These are phyloP conservation scores for Pyrocoelia pectoralis DNA, from an alignment of 2,888 invertebrate genomes.

Conservation along the genomic window DNA sequence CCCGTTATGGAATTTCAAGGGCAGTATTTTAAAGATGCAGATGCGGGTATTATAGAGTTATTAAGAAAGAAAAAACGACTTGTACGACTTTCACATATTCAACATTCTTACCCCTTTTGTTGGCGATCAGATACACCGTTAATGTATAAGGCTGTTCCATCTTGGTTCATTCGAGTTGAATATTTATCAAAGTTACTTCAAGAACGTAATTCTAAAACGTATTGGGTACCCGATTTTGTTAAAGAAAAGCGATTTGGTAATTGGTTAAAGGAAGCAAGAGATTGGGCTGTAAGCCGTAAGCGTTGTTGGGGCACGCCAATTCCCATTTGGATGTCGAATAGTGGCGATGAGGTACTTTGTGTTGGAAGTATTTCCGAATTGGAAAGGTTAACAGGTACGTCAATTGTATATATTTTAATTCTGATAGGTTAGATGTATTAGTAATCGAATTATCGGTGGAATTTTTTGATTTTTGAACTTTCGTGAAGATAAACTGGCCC, in stretches of 20 bases:
- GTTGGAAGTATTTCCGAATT: slow-evolving; percentile 94
- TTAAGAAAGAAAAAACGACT: slow-evolving; percentile 80
- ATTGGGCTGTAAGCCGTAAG: slow-evolving; percentile 98
- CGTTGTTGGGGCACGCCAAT: slow-evolving; percentile 99
- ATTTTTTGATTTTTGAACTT: too few species aligned
- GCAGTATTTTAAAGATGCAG: slow-evolving; percentile 95
- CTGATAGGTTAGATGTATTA: too few species aligned
- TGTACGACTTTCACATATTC: slow-evolving; percentile 74
- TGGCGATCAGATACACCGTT: slow-evolving; percentile 99
- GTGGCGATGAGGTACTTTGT: slow-evolving; percentile 83
- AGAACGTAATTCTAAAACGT: slow-evolving; percentile 82
- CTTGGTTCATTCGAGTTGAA: slow-evolving; percentile 98
- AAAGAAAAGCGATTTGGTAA: slow-evolving; percentile 98
- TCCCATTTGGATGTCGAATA: slow-evolving; percentile 93
- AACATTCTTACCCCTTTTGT: slow-evolving; percentile 98
- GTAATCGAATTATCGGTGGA: too few species aligned
- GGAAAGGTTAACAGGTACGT: slow-evolving; percentile 73
- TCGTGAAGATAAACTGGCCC: too few species aligned
- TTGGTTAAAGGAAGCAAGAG: slow-evolving; percentile 96
- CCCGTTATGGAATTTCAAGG: slow-evolving; percentile 90
- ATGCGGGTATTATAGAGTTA: slow-evolving; percentile 89
- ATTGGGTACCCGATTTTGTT: slow-evolving; percentile 99
- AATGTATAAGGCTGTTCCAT: slow-evolving; percentile 97
- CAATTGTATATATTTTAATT: too few species aligned
- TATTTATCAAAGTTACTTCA: slow-evolving; percentile 83